Evolutionary conservation across 1,140 invertebrate genomes (phyloP).

Genomic region (Hycleus cichorii): DNA sequence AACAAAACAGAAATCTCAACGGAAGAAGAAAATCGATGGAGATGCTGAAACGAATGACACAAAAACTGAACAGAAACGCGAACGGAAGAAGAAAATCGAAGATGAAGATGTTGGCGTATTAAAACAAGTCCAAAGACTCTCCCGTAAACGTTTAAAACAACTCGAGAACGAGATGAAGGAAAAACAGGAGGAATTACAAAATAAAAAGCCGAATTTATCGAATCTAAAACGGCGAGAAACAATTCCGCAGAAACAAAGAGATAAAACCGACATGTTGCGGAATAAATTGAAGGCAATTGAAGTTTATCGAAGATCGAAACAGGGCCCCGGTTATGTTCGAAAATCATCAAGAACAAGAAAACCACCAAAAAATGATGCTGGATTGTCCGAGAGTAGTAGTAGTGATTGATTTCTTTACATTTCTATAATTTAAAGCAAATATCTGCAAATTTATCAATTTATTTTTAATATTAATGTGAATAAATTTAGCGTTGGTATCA

Average conservation of each 20-base stretch:
- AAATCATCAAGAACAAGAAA: constrained; percentile 42
- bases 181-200: constrained; percentile 17
- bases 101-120: constrained; percentile 34
- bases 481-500: constrained; percentile 6
- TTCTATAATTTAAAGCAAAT: background rate
- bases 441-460: constrained; percentile 3
- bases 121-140: constrained; percentile 27
- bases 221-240: constrained; percentile 45
- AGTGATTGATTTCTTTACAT: constrained; percentile 5
- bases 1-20: constrained; percentile 2
- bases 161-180: constrained; percentile 27
- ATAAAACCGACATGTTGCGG: constrained; percentile 53
- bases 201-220: constrained; percentile 17
- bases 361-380: constrained; percentile 51
- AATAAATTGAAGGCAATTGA: constrained; percentile 71
- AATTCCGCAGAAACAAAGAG: constrained; percentile 66
- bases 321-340: constrained; percentile 48
- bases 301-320: constrained; percentile 59
- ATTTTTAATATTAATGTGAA: background rate
- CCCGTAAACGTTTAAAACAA: constrained; percentile 22
- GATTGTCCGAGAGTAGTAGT: constrained; percentile 60
- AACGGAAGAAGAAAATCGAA: background rate
- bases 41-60: constrained; percentile 1
- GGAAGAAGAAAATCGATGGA: constrained; percentile 14
- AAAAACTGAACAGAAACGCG: background rate